These are phyloP conservation scores for Mimachlamys varia DNA, from an alignment of 2,888 invertebrate species.

Conservation along the genomic window DNA sequence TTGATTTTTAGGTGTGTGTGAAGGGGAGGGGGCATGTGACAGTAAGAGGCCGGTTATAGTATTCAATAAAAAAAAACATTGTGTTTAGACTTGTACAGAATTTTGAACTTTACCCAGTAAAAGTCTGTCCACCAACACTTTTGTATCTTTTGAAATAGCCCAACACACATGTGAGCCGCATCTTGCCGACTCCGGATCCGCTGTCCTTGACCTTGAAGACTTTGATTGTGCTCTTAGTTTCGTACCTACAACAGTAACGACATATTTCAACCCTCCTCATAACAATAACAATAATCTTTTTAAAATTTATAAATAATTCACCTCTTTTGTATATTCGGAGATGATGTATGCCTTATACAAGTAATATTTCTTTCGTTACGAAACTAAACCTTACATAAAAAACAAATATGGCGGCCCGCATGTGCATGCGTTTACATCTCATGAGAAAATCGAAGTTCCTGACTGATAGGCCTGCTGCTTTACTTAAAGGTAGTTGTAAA, in stretches of 20 bases:
- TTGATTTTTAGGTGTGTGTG: too few relatives aligned
- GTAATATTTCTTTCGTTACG: neutral
- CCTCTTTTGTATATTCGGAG: too few relatives aligned
- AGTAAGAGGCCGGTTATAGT: too few relatives aligned
- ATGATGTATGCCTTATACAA: too few relatives aligned
- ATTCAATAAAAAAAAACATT: too few relatives aligned
- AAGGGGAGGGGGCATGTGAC: too few relatives aligned
- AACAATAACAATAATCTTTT: too few relatives aligned
- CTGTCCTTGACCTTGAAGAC: slow-evolving; percentile 11
- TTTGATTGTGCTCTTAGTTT: neutral
- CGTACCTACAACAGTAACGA: neutral
- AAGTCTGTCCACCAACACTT: slow-evolving; percentile 47
- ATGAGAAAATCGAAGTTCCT: slow-evolving; percentile 6
- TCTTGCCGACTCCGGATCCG: slow-evolving; percentile 7
- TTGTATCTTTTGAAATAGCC: slow-evolving; percentile 49
- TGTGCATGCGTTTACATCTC: neutral
- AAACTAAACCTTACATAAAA: neutral
- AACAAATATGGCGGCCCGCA: slow-evolving; percentile 1
- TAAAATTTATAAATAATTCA: too few relatives aligned
- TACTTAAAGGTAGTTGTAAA: neutral
- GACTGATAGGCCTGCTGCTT: neutral
- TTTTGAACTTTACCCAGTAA: slow-evolving; percentile 45
- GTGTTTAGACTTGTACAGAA: too few relatives aligned
- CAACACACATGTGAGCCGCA: slow-evolving; percentile 51
- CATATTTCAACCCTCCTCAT: too few relatives aligned